phyloP scores from a whole-genome alignment of 2,888 invertebrate species.

The Chrysotoxum bicinctum region DNA sequence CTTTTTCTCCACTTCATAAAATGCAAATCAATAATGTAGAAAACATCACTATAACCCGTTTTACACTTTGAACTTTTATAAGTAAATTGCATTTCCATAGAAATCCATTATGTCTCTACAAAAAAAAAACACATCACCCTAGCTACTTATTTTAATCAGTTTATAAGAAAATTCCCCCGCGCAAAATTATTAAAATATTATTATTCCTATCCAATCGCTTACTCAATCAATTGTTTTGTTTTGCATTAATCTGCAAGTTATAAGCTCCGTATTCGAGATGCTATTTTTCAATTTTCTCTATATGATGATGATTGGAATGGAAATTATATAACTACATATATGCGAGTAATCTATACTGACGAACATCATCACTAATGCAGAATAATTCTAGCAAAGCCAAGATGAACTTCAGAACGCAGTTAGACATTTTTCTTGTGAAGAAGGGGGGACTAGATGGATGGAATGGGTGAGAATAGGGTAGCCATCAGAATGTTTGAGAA shows the following conservation, averaged over 20 bases:
- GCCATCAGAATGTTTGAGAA: neutral
- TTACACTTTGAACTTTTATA: slow-evolving; percentile 43
- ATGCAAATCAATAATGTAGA: neutral
- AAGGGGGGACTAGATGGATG: neutral
- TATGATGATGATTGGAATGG: slow-evolving; percentile 32
- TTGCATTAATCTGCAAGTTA: slow-evolving; percentile 50
- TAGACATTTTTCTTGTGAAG: slow-evolving; percentile 15
- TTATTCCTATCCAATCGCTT: slow-evolving; percentile 45
- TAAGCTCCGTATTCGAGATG: slow-evolving; percentile 30
- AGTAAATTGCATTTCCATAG: slow-evolving; percentile 13
- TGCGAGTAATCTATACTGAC: neutral
- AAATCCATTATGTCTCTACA: neutral
- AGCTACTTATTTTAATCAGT: slow-evolving; percentile 4
- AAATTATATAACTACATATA: slow-evolving; percentile 8
- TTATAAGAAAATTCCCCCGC: slow-evolving; percentile 38
- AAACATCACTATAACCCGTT: neutral
- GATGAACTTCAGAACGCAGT: slow-evolving; percentile 18
- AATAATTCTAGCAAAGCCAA: slow-evolving; percentile 22
- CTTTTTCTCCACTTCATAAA: neutral
- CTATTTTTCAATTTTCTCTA: slow-evolving; percentile 35
- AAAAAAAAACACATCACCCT: neutral
- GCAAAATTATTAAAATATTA: slow-evolving; percentile 53
- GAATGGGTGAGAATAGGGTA: neutral
- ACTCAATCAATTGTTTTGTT: slow-evolving; percentile 55
- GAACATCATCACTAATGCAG: slow-evolving; percentile 1